phyloP scores from a whole-genome alignment of 2,113 vertebrate species.

The Sebastes schlegelii region DNA sequence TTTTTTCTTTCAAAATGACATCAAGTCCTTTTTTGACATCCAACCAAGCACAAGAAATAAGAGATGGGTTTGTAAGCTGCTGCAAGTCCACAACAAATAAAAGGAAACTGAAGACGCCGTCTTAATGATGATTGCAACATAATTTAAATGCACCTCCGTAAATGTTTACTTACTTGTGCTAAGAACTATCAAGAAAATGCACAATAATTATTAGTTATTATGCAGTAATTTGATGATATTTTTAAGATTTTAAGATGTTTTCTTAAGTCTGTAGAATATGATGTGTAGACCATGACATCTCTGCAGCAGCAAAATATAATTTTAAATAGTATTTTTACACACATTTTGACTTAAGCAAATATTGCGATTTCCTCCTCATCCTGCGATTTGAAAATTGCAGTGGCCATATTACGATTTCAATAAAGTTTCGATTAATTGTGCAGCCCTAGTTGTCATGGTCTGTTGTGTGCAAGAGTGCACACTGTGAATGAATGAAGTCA shows the following conservation, averaged over 20 bases:
- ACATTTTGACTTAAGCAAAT: no score
- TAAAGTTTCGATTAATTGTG: no score
- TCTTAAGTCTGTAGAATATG: no score
- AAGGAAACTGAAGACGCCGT: neutral
- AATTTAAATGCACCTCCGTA: neutral
- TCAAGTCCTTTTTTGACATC: neutral
- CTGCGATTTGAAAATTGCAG: no score
- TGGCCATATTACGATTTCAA: no score
- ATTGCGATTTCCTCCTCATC: no score
- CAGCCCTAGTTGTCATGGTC: neutral
- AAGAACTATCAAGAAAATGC: neutral
- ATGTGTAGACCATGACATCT: no score
- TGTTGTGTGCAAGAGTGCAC: neutral
- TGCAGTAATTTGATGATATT: no score
- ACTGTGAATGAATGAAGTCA: neutral
- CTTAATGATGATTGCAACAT: neutral
- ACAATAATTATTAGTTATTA: neutral
- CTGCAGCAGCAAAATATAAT: no score
- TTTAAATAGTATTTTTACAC: no score
- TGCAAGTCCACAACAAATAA: neutral
- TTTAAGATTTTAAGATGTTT: no score
- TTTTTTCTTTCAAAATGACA: neutral
- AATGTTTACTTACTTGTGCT: neutral
- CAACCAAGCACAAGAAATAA: neutral
- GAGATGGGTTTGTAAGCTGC: neutral